phyloP scores from a whole-genome alignment of 2,888 invertebrate species.

The Helicoverpa assulta region DNA sequence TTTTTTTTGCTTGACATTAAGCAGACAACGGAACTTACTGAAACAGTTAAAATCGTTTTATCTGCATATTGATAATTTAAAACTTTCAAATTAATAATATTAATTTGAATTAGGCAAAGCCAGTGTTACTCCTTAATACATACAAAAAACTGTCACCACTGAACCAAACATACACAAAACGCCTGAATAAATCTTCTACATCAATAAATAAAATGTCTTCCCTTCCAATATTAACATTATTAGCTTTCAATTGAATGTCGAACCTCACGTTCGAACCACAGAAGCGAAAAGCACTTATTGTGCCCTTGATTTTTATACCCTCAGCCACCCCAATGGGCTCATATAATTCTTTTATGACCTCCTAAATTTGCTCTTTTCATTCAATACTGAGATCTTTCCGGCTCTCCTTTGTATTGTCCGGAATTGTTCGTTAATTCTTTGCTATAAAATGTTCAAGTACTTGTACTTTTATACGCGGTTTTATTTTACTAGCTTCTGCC shows the following conservation, averaged over 20 bases:
- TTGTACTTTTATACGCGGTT: not conserved
- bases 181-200: slow-evolving; percentile 32
- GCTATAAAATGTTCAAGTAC: slow-evolving; percentile 13
- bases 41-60: slow-evolving; percentile 7
- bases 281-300: slow-evolving; percentile 28
- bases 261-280: slow-evolving; percentile 9
- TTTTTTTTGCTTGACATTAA: not conserved
- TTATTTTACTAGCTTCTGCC: no score
- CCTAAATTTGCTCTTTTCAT: slow-evolving; percentile 53
- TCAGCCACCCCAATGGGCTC: slow-evolving; percentile 21
- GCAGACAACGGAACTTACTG: not conserved
- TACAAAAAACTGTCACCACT: not conserved
- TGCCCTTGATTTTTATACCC: slow-evolving; percentile 44
- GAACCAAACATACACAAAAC: not conserved
- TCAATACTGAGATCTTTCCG: slow-evolving; percentile 38
- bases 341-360: slow-evolving; percentile 51
- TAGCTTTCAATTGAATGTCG: slow-evolving; percentile 40
- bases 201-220: slow-evolving; percentile 20
- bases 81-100: no score
- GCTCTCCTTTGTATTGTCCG: slow-evolving; percentile 32
- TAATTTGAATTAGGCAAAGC: no score
- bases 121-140: no score
- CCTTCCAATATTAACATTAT: slow-evolving; percentile 24
- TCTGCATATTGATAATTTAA: no score
- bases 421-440: slow-evolving; percentile 36